Conservation (phyloP, 2,113 vertebrate species). For the Riparia riparia region DNA sequence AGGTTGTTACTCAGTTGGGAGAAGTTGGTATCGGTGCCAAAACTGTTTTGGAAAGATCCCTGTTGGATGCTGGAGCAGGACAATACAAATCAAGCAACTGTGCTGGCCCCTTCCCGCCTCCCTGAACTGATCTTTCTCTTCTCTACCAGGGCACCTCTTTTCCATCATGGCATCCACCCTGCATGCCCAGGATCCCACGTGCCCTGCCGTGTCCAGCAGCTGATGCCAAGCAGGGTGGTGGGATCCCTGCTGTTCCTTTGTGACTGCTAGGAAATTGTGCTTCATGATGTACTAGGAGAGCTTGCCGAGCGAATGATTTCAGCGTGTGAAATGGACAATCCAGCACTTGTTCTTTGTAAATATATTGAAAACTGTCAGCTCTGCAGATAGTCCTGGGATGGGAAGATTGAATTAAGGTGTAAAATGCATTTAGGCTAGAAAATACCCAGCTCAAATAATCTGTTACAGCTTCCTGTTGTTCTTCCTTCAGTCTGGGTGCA, state of each 20-base stretch:
- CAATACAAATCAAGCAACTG: not conserved
- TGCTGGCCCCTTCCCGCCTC: rapidly evolving
- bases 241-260: not conserved
- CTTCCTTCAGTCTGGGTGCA: not conserved
- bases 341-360: not conserved
- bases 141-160: not conserved
- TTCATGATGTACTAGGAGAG: not conserved
- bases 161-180: too few relatives aligned
- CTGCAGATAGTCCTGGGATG: not conserved
- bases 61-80: not conserved
- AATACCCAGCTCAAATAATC: not conserved
- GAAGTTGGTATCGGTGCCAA: not conserved
- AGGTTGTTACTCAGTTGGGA: not conserved
- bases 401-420: not conserved
- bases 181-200: rapidly evolving
- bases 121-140: not conserved
- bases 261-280: not conserved
- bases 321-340: not conserved
- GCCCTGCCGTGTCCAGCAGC: not conserved
- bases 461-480: not conserved
- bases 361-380: not conserved
- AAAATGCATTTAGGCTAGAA: not conserved
- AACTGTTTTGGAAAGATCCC: not conserved
- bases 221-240: not conserved
- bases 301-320: not conserved